These are phyloP conservation scores for Neomonachus schauinslandi DNA, from an alignment of 2,113 vertebrate genomes.

Conservation along the genomic window DNA sequence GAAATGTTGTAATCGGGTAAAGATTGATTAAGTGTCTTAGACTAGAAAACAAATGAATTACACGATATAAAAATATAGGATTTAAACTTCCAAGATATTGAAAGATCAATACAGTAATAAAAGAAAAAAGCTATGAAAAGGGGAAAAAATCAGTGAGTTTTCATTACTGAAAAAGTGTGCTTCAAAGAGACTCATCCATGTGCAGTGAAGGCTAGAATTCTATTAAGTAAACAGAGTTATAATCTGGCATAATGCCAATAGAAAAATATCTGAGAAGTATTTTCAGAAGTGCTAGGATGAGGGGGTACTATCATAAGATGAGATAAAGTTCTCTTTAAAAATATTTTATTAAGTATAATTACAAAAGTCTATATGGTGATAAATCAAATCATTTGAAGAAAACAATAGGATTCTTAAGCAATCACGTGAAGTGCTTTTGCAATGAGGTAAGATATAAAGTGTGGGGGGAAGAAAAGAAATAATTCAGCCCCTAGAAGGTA, in stretches of 20 bases:
- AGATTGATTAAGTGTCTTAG: conserved; percentile 73
- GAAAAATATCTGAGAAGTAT: conserved; percentile 47
- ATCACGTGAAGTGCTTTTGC: background rate
- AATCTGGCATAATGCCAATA: conserved; percentile 64
- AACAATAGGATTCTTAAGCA: conserved; percentile 31
- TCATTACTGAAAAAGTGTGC: conserved; percentile 72
- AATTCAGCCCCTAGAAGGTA: background rate
- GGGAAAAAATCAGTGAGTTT: conserved; percentile 64
- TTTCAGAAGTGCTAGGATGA: conserved; percentile 45
- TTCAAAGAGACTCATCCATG: conserved; percentile 72
- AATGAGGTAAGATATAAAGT: conserved; percentile 38
- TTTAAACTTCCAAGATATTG: conserved; percentile 72
- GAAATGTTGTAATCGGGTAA: conserved; percentile 50
- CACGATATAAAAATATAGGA: conserved; percentile 71
- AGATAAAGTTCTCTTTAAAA: conserved; percentile 34
- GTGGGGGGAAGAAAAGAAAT: background rate
- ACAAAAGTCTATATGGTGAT: conserved; percentile 43
- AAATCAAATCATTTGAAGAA: conserved; percentile 56
- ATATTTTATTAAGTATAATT: conserved; percentile 57
- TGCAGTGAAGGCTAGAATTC: conserved; percentile 75
- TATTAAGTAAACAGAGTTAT: conserved; percentile 77
- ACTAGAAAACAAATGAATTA: conserved; percentile 79
- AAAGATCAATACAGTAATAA: conserved; percentile 79
- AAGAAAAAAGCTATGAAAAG: conserved; percentile 66
- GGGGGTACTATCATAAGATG: background rate